Conservation (phyloP, 2,888 invertebrate genomes). For the Augochlorella aurata region DNA sequence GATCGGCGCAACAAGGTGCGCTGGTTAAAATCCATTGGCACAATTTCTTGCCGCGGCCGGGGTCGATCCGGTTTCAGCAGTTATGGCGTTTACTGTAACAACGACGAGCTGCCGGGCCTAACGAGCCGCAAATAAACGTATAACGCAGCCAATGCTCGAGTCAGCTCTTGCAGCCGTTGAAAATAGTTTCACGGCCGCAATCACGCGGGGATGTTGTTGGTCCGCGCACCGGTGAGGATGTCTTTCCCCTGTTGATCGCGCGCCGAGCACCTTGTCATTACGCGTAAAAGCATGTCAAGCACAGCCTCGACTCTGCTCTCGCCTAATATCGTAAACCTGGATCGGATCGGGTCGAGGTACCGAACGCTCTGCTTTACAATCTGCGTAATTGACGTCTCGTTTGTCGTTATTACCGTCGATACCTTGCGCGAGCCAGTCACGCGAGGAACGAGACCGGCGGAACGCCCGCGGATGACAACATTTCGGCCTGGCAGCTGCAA, state of each 20-base stretch:
- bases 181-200: constrained; percentile 13
- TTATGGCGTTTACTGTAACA: constrained; percentile 39
- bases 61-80: constrained; percentile 32
- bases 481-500: background rate
- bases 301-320: background rate
- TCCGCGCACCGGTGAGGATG: background rate
- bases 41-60: constrained; percentile 36
- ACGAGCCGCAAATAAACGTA: constrained; percentile 31
- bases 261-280: constrained; percentile 29
- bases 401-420: constrained; percentile 14
- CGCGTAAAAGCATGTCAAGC: constrained; percentile 37
- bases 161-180: background rate
- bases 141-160: background rate
- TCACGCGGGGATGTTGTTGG: background rate
- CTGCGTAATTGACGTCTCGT: constrained; percentile 32
- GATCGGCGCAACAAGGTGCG: background rate
- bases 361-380: constrained; percentile 9
- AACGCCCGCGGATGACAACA: background rate
- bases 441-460: background rate
- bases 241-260: constrained; percentile 13
- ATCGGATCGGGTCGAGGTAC: background rate
- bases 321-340: constrained; percentile 11
- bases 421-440: background rate
- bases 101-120: constrained; percentile 13
- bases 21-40: constrained; percentile 16